Evolutionary conservation across 2,888 invertebrate species (phyloP).

Genomic region (Pedicia rivosa): DNA sequence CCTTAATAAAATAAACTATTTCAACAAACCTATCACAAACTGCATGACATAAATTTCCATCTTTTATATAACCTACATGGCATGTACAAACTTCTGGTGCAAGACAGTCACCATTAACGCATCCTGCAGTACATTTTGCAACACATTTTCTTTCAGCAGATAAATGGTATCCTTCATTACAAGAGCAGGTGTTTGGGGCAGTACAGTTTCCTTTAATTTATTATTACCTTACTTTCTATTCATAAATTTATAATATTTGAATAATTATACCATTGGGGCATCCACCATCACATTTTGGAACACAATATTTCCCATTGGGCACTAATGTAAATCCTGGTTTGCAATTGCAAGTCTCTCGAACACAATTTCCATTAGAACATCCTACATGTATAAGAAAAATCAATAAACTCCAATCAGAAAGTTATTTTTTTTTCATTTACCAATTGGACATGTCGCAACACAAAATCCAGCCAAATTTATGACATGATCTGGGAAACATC

Average conservation of each 20-base stretch:
- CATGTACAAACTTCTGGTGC: constrained; percentile 27
- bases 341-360: constrained; percentile 45
- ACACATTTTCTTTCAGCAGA: constrained; percentile 29
- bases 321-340: constrained; percentile 23
- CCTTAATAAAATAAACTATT: too few species aligned
- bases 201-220: constrained; percentile 35
- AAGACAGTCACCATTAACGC: constrained; percentile 34
- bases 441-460: constrained; percentile 48
- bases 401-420: too few species aligned
- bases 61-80: constrained; percentile 22
- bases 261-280: constrained; percentile 26
- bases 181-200: constrained; percentile 25
- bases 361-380: constrained; percentile 48
- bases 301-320: constrained; percentile 28
- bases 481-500: constrained; percentile 34
- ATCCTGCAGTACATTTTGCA: constrained; percentile 32
- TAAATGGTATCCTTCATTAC: constrained; percentile 27
- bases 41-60: constrained; percentile 16
- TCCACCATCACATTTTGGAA: constrained; percentile 33
- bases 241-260: constrained; percentile 34
- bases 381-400: not conserved
- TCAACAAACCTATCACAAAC: too few species aligned
- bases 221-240: too few species aligned
- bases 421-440: too few species aligned
- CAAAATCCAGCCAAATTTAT: constrained; percentile 38